Base-by-base conservation (phyloP, 2,888 invertebrate genomes). In the Noctua janthe region DNA sequence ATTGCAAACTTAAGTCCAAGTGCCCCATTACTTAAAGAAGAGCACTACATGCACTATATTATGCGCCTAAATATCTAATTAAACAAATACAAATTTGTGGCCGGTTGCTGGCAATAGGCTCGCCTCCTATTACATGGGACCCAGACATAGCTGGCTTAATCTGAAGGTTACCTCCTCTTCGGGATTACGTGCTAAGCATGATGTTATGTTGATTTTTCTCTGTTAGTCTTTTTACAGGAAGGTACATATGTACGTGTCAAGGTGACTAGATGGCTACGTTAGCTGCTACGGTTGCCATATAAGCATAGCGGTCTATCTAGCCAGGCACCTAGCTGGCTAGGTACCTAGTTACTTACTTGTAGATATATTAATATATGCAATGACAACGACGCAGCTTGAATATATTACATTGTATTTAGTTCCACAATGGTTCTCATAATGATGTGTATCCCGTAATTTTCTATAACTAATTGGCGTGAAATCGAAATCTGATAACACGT, bases 391-490 rank as follows among this genome's bases (percentile, higher is more conserved):
- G 39, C 39, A 51, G 29, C 13, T 59, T 51, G 64, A 67, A 67
- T 51, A 67, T 8, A 59, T 59, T 17, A 59, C 47, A 49, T 78
- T 80, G 17, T 73, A 59, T 67, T 80, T 59, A 47, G 15, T 47
- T 13, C 6, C 3, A 71, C 35, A 81, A 62, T 67, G 15, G 13
- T 51, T 35, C 47, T 76, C 59, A 15, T 76, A 72, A 82, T 69
- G 4, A 67, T 51, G 10, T 51, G 20, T 17, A 39, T 74, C 47
- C 47, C 4, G 66, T 39, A 43, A 67, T 83, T 79, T 71, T 17
- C 47, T 79, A 7, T 17, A 7, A 62, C 62, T 74, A 83, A 71
- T 74, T 59, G 49, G 35, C 71, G 71, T 83, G 49, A 74, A 83
- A 74, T 83, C 17, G 17, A 62, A 83, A 69, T 73, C 70, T 23